Conservation (phyloP, 1,140 invertebrate species). For the Bombus pyrosoma region DNA sequence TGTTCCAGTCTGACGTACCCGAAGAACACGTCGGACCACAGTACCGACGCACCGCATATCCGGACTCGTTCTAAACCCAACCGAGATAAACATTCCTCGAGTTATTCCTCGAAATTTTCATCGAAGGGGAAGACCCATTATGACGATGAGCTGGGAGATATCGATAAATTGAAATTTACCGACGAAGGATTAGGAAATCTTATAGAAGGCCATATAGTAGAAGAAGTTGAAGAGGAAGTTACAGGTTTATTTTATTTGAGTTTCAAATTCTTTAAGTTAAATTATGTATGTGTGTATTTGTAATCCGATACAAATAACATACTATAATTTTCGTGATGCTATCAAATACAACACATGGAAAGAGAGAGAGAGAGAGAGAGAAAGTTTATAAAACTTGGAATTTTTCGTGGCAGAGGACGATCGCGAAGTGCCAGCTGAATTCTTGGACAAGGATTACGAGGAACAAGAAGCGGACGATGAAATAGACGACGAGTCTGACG, state of each 20-base stretch:
- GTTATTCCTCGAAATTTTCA: conserved; percentile 25
- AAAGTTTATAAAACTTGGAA: not conserved
- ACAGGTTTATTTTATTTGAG: not conserved
- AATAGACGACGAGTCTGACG: conserved; percentile 66
- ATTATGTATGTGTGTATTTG: too few species aligned
- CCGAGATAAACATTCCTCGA: conserved; percentile 45
- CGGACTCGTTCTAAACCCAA: conserved; percentile 38
- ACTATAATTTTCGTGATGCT: not conserved
- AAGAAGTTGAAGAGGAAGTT: conserved; percentile 66
- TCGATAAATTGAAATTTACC: conserved; percentile 48
- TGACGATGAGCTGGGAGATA: conserved; percentile 50
- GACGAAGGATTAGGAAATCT: conserved; percentile 50
- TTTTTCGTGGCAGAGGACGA: conserved; percentile 49
- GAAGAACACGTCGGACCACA: conserved; percentile 38
- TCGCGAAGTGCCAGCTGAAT: conserved; percentile 47
- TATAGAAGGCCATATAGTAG: conserved; percentile 58
- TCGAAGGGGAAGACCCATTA: conserved; percentile 51
- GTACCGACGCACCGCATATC: conserved; percentile 18
- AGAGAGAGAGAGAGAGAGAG: not conserved
- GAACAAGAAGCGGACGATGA: conserved; percentile 69
- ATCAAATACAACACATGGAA: not conserved
- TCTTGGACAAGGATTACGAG: conserved; percentile 63
- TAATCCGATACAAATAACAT: too few species aligned
- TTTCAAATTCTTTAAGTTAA: too few species aligned
- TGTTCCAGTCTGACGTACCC: conserved; percentile 37